These are phyloP conservation scores for Drosophila ironensis DNA, from an alignment of 1,140 invertebrate species.

Conservation along the genomic window DNA sequence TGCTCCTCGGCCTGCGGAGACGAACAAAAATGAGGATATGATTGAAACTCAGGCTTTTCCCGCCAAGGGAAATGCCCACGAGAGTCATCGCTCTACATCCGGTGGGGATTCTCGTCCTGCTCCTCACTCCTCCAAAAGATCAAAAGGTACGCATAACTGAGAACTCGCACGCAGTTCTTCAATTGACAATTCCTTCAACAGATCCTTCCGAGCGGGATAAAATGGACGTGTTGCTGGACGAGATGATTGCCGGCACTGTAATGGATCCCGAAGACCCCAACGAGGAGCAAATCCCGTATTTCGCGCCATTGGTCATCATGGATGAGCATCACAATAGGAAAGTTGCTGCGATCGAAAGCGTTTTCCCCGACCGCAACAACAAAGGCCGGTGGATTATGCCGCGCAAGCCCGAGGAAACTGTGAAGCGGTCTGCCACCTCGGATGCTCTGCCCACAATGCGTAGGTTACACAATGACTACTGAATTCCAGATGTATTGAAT, in stretches of 20 bases:
- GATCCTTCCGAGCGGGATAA: constrained; percentile 10
- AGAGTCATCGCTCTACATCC: not conserved
- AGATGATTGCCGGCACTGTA: constrained; percentile 30
- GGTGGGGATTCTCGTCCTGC: too few species aligned
- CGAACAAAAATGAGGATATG: too few species aligned
- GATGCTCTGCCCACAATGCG: constrained; percentile 23
- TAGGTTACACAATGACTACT: too few species aligned
- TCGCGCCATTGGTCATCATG: constrained; percentile 8
- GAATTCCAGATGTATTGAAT: too few species aligned
- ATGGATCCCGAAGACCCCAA: constrained; percentile 1
- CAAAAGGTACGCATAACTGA: not conserved
- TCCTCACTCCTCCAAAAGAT: constrained; percentile 5
- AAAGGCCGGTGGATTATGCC: not conserved
- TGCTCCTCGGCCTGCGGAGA: too few species aligned
- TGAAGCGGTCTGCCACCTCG: constrained; percentile 11
- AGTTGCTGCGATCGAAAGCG: constrained; percentile 10
- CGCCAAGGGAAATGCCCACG: not conserved
- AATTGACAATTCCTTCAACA: not conserved
- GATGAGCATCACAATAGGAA: constrained; percentile 30
- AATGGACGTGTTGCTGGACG: constrained; percentile 28
- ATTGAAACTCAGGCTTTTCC: not conserved
- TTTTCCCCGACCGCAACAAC: not conserved
- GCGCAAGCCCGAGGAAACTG: not conserved
- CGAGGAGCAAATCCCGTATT: not conserved
- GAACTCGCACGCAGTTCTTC: too few species aligned